Percentiles rank a stretch among this genome's conserved stretches.
Conservation (phyloP, 2,888 invertebrate genomes). For the Chloroclystis v-ata region DNA sequence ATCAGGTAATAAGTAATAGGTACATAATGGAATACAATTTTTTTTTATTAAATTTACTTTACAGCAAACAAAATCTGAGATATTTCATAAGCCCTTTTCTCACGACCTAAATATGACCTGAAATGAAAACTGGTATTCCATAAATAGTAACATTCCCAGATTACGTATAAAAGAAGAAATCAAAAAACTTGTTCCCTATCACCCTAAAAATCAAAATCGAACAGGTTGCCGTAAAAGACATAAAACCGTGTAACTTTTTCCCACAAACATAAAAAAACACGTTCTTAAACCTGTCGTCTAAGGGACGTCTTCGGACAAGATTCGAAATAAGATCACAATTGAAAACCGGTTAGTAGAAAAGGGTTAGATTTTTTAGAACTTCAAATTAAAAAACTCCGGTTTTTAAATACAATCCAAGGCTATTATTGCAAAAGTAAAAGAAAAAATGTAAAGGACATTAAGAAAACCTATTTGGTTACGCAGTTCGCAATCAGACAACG, state of each 20-base stretch:
- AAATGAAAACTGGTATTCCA: slow-evolving; percentile 33
- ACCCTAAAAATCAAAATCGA: slow-evolving; percentile 30
- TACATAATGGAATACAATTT: no score
- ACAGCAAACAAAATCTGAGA: background rate
- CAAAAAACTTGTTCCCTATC: slow-evolving; percentile 27
- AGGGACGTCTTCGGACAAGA: slow-evolving; percentile 39
- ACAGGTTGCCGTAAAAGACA: slow-evolving; percentile 48
- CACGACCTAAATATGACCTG: slow-evolving; percentile 31
- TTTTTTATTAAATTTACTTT: no score
- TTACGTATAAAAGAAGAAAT: slow-evolving; percentile 13
- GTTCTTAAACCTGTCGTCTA: slow-evolving; percentile 47
- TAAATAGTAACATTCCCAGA: slow-evolving; percentile 13
- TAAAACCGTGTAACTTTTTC: slow-evolving; percentile 42
- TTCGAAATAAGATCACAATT: slow-evolving; percentile 32
- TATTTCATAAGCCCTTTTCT: slow-evolving; percentile 1
- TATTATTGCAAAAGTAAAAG: slow-evolving; percentile 13
- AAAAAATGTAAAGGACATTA: no score
- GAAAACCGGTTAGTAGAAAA: slow-evolving; percentile 14
- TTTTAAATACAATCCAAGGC: slow-evolving; percentile 16
- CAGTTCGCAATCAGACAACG: no score
- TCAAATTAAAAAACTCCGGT: slow-evolving; percentile 8
- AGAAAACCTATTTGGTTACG: no score
- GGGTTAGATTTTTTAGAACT: slow-evolving; percentile 7
- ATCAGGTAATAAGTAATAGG: no score
- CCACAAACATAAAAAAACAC: slow-evolving; percentile 35